Conservation (phyloP, 2,888 invertebrate genomes). For the Drosophila planitibia region DNA sequence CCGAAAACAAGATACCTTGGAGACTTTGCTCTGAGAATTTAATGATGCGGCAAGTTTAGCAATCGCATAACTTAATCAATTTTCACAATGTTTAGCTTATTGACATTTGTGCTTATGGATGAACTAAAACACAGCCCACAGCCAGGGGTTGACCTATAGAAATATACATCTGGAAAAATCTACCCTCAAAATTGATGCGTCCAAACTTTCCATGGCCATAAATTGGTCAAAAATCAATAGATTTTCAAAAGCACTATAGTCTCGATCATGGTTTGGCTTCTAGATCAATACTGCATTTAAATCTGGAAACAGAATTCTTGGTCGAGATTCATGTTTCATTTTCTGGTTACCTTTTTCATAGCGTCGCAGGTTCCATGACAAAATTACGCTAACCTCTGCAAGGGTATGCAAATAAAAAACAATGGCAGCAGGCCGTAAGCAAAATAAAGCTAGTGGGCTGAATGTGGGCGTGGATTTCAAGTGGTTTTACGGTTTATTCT, state of each 20-base stretch:
- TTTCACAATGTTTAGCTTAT: not conserved
- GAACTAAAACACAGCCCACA: not conserved
- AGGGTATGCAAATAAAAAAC: constrained; percentile 16
- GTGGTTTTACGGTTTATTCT: not conserved
- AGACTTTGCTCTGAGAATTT: not conserved
- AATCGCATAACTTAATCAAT: not conserved
- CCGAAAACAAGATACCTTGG: not conserved
- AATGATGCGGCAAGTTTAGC: not conserved
- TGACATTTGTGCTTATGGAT: not conserved
- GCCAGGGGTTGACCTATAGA: not conserved
- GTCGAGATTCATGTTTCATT: not conserved
- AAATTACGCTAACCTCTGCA: not conserved
- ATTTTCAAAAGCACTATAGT: not conserved
- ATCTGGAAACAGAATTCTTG: not conserved
- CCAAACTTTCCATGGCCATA: too few species aligned
- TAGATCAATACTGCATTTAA: not conserved
- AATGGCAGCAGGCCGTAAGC: constrained; percentile 26
- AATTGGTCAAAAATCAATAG: not conserved
- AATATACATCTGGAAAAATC: not conserved
- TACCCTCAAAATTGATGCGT: not conserved
- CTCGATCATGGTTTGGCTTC: not conserved
- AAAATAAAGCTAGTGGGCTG: not conserved
- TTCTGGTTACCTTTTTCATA: not conserved
- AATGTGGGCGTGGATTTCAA: constrained; percentile 21
- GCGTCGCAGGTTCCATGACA: not conserved